These are phyloP conservation scores for Pristionchus arcanus DNA, from an alignment of 2,888 invertebrate species.

Conservation along the genomic window DNA sequence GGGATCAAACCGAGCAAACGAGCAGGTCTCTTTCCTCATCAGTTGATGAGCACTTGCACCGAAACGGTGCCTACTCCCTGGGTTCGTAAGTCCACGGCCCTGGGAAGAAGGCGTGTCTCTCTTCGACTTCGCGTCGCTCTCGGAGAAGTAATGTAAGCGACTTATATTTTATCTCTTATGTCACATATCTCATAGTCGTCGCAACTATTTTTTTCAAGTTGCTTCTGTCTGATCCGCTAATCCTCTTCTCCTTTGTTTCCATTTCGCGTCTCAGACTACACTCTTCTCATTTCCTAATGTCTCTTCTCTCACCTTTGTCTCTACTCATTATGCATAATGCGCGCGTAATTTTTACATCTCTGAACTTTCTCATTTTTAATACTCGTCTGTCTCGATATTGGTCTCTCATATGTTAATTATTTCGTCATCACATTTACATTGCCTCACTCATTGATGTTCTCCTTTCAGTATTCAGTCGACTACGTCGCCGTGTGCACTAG, in stretches of 20 bases:
- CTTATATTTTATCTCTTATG: background rate
- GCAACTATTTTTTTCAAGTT: background rate
- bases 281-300: background rate
- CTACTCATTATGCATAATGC: background rate
- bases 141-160: background rate
- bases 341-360: background rate
- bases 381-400: background rate
- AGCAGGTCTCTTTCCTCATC: constrained; percentile 50
- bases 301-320: background rate
- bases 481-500: background rate
- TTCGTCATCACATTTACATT: background rate
- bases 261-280: background rate
- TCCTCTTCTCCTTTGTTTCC: background rate
- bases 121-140: background rate
- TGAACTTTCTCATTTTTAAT: background rate
- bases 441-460: background rate
- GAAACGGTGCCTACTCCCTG: constrained; percentile 12
- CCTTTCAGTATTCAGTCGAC: background rate
- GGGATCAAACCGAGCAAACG: constrained; percentile 4
- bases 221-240: background rate
- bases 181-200: background rate
- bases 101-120: constrained; percentile 31
- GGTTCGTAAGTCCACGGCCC: constrained; percentile 7
- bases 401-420: background rate
- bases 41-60: constrained; percentile 31